Evolutionary conservation across 2,888 invertebrate species (phyloP).

Genomic region (Pheosia gnoma): DNA sequence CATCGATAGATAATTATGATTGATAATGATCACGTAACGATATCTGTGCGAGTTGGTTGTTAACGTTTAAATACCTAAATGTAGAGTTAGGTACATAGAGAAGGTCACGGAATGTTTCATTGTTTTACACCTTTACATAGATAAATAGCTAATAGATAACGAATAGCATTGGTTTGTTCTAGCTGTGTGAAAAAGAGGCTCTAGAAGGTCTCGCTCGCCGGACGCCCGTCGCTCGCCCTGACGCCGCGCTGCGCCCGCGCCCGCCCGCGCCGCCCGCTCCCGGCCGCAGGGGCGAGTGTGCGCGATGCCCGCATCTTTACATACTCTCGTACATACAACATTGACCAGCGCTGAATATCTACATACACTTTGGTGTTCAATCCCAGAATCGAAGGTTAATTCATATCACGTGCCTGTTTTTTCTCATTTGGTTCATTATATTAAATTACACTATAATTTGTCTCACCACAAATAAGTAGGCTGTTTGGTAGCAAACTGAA

Average conservation of each 20-base stretch:
- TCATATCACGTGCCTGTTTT: conserved; percentile 20
- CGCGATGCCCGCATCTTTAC: background rate
- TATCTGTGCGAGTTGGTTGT: conserved; percentile 56
- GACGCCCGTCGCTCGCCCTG: conserved; percentile 4
- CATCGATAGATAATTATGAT: background rate
- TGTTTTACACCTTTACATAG: conserved; percentile 60
- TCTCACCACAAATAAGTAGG: conserved; percentile 24
- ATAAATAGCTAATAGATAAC: conserved; percentile 49
- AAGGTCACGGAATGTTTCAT: conserved; percentile 72
- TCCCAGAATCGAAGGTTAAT: conserved; percentile 16
- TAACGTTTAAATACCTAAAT: conserved; percentile 59
- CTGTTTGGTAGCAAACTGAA: conserved; percentile 18
- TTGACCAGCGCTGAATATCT: no score
- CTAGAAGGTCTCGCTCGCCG: conserved; percentile 39
- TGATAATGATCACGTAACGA: conserved; percentile 23
- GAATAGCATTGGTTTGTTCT: conserved; percentile 46
- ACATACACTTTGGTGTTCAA: background rate
- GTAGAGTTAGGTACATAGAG: conserved; percentile 52
- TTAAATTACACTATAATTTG: conserved; percentile 24
- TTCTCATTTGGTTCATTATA: conserved; percentile 21
- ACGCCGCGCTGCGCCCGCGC: background rate
- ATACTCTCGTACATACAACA: background rate
- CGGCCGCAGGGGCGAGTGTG: background rate
- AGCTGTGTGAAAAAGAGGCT: conserved; percentile 52
- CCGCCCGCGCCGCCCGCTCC: background rate